These are phyloP conservation scores for Aviceda subcristata DNA, from an alignment of 2,113 vertebrate species.

Conservation along the genomic window DNA sequence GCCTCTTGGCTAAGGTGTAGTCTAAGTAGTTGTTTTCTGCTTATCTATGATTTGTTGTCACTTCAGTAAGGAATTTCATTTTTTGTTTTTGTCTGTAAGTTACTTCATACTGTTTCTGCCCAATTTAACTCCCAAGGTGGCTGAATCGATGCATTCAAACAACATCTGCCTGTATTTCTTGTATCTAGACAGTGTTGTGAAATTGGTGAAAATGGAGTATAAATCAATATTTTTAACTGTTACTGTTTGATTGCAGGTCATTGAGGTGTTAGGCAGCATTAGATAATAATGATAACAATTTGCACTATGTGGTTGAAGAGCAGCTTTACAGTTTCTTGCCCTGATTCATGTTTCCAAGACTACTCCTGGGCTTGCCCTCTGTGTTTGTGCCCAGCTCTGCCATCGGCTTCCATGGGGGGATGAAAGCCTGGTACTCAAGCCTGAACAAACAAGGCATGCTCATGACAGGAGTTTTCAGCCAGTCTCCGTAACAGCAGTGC, in stretches of 20 bases:
- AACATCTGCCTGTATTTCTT: not conserved
- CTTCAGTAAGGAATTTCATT: not conserved
- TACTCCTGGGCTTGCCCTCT: not conserved
- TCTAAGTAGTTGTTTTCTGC: not conserved
- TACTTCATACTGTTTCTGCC: not conserved
- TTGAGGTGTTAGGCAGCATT: not conserved
- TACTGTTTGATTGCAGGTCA: not conserved
- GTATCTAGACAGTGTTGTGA: not conserved
- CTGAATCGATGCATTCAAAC: not conserved
- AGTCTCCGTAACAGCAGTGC: not conserved
- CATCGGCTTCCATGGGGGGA: rapidly evolving
- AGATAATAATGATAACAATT: not conserved
- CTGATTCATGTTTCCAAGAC: not conserved
- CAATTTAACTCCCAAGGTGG: not conserved
- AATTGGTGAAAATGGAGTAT: not conserved
- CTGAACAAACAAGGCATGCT: rapidly evolving
- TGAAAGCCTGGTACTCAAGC: not conserved
- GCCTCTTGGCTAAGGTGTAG: not conserved
- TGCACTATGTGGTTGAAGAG: not conserved
- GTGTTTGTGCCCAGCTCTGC: not conserved
- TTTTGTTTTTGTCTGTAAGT: not conserved
- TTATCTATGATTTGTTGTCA: not conserved
- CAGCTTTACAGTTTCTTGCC: not conserved
- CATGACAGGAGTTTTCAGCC: not conserved
- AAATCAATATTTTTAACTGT: not conserved